A percentile compares a stretch with the other conserved stretches of the same genome.
Conservation (phyloP, 2,797 vertebrate species). For the Chelonia mydas region DNA sequence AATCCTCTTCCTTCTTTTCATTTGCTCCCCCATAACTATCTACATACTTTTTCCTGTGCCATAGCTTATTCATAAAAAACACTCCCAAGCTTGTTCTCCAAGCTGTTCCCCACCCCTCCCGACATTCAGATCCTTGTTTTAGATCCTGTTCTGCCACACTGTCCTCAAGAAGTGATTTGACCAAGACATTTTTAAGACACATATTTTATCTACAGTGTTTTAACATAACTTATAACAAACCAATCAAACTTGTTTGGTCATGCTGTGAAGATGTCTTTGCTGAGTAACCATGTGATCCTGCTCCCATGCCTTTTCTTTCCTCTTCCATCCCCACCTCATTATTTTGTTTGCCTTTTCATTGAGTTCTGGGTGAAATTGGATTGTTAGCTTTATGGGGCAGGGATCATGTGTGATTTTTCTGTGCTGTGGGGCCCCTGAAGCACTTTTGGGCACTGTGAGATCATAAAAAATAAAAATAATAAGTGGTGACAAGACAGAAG, state of each 20-base stretch:
- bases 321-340: slow-evolving; percentile 26
- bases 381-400: slow-evolving; percentile 34
- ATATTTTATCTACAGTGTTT: background rate
- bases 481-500: background rate
- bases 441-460: background rate
- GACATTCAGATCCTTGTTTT: background rate
- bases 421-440: background rate
- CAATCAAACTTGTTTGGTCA: background rate
- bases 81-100: background rate
- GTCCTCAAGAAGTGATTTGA: slow-evolving; percentile 14
- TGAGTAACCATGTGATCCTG: background rate
- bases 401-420: background rate
- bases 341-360: background rate
- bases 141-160: background rate
- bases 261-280: background rate
- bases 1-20: background rate
- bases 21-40: background rate
- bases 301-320: background rate
- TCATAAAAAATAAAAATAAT: background rate
- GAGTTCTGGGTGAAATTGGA: background rate
- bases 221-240: background rate
- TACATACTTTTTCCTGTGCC: background rate
- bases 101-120: background rate
- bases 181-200: background rate
- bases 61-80: background rate